phyloP scores from a whole-genome alignment of 2,113 vertebrate species.

The Toxotes chatareus region DNA sequence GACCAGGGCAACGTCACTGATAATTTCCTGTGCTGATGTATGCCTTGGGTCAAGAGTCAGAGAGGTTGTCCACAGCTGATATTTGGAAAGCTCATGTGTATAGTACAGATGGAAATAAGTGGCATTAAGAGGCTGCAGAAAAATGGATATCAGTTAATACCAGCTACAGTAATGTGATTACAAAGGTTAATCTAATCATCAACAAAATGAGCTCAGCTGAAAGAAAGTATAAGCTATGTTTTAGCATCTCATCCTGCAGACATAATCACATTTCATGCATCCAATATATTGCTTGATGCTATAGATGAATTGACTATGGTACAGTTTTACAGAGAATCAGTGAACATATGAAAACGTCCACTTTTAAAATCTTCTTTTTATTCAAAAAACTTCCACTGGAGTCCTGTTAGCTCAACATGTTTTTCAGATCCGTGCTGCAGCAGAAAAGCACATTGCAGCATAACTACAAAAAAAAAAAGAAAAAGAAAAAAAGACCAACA shows the following conservation, averaged over 20 bases:
- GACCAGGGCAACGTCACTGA: not conserved
- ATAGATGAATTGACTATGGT: not conserved
- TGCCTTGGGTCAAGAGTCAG: not conserved
- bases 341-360: not conserved
- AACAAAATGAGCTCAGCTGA: conserved; percentile 7
- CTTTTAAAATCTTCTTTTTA: not conserved
- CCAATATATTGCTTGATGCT: not conserved
- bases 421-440: not conserved
- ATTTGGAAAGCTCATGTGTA: conserved; percentile 4
- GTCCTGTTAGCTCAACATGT: not conserved
- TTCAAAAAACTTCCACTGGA: no score
- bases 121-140: conserved; percentile 16
- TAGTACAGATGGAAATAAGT: conserved; percentile 29
- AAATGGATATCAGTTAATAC: conserved; percentile 4
- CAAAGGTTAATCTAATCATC: conserved; percentile 10
- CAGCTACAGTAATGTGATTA: not conserved
- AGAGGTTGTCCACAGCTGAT: not conserved
- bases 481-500: not conserved
- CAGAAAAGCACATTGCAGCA: not conserved
- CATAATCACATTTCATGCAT: conserved; percentile 3
- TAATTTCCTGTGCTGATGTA: conserved; percentile 45
- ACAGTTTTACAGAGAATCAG: no score
- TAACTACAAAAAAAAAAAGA: not conserved
- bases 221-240: not conserved
- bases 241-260: not conserved